Conservation (phyloP, 2,797 vertebrate species). For the Megalops cyprinoides region DNA sequence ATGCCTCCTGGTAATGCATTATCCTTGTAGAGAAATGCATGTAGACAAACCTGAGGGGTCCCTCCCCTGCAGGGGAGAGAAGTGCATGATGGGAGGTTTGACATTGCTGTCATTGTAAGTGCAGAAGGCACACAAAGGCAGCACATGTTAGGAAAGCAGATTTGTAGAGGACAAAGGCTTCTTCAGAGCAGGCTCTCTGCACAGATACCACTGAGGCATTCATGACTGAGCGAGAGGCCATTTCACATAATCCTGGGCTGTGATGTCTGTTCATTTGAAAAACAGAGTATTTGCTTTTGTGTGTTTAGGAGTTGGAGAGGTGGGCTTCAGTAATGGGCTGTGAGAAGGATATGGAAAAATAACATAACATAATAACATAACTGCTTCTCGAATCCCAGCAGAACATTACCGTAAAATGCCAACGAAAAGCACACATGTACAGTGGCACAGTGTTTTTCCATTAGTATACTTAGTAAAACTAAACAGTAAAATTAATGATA, state of each 20-base stretch:
- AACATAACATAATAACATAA: too few relatives aligned
- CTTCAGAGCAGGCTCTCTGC: background rate
- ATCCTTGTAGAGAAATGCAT: background rate
- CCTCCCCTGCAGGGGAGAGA: constrained; percentile 11
- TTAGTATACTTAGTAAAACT: too few relatives aligned
- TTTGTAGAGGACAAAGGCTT: background rate
- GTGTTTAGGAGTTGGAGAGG: too few relatives aligned
- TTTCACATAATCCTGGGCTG: background rate
- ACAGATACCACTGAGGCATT: background rate
- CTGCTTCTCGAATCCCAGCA: too few relatives aligned
- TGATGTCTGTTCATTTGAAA: background rate
- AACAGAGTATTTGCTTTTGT: too few relatives aligned
- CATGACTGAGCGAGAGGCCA: background rate
- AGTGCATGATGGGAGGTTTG: constrained; percentile 36
- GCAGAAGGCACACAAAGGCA: background rate
- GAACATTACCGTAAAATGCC: too few relatives aligned
- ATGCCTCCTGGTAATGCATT: background rate
- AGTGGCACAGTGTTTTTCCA: too few relatives aligned
- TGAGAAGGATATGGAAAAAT: too few relatives aligned
- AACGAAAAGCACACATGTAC: too few relatives aligned
- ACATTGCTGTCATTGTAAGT: background rate
- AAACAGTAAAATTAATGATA: too few relatives aligned
- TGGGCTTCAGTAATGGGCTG: too few relatives aligned
- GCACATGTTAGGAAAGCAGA: constrained; percentile 29
- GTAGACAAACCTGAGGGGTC: background rate